Percentiles rank a stretch among this genome's conserved stretches.
phyloP scores from a whole-genome alignment of 2,113 vertebrate species.

The Salvelinus namaycush region DNA sequence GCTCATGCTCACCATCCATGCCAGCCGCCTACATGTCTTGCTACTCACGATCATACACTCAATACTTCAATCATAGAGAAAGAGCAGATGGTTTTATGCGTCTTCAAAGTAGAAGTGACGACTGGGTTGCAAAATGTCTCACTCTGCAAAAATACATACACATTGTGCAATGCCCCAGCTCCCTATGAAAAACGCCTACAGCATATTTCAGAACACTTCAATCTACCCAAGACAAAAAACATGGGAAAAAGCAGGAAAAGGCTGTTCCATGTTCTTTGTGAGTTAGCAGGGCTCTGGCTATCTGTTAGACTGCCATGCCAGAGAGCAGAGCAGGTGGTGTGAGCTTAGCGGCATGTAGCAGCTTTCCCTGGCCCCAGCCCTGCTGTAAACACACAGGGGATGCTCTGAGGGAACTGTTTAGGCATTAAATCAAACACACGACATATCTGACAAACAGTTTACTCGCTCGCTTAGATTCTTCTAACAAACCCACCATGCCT shows the following conservation, averaged over 20 bases:
- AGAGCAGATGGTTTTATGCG: too few species aligned
- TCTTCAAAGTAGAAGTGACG: background rate
- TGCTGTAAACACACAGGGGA: conserved; percentile 68
- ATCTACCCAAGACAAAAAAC: background rate
- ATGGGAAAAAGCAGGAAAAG: background rate
- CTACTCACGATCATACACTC: too few species aligned
- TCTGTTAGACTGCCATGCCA: background rate
- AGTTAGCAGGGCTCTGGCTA: background rate
- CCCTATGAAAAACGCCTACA: conserved; percentile 15
- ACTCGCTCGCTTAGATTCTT: conserved; percentile 63
- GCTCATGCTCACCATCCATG: background rate
- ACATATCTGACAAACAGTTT: conserved; percentile 78
- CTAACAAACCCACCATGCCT: conserved; percentile 57
- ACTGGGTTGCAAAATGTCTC: background rate
- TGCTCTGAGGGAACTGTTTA: conserved; percentile 73
- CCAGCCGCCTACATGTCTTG: background rate
- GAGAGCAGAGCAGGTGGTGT: conserved; percentile 61
- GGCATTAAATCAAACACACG: conserved; percentile 74
- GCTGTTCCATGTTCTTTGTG: background rate
- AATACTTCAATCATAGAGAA: too few species aligned
- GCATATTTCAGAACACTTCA: conserved; percentile 16
- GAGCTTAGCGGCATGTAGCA: conserved; percentile 33
- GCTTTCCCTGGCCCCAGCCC: conserved; percentile 35
- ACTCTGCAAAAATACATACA: background rate
- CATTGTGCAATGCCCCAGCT: background rate